phyloP scores from a whole-genome alignment of 1,140 invertebrate genomes.

The Hermetia illucens region DNA sequence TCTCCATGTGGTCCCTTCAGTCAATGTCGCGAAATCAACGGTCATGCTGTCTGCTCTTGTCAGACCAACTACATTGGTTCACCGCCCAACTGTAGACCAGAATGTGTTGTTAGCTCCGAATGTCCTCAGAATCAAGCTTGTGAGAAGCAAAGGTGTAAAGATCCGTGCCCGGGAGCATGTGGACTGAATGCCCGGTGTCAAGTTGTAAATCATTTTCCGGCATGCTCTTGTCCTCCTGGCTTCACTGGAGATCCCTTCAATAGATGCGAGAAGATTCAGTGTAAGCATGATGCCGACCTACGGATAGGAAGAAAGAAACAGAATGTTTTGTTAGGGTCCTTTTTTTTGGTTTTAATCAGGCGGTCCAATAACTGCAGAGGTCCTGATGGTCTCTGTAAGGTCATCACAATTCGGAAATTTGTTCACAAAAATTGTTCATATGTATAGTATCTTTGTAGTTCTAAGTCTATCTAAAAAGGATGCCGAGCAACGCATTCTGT shows the following conservation, averaged over 20 bases:
- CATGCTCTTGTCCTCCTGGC: slow-evolving; percentile 57
- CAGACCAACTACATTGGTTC: slow-evolving; percentile 56
- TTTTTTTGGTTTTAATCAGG: too few relatives aligned
- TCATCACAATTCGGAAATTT: too few relatives aligned
- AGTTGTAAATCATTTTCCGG: slow-evolving; percentile 71
- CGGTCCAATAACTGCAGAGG: too few relatives aligned
- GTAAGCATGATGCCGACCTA: slow-evolving; percentile 37
- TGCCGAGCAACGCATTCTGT: too few relatives aligned
- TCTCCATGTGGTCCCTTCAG: slow-evolving; percentile 74
- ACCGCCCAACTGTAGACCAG: slow-evolving; percentile 64
- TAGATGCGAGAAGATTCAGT: slow-evolving; percentile 43
- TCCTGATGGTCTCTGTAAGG: too few relatives aligned
- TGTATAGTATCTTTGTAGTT: too few relatives aligned
- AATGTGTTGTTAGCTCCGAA: slow-evolving; percentile 70
- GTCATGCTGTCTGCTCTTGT: slow-evolving; percentile 70
- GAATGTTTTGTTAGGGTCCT: too few relatives aligned
- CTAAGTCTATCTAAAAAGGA: too few relatives aligned
- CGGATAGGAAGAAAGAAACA: too few relatives aligned
- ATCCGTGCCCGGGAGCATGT: slow-evolving; percentile 69
- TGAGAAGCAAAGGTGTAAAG: slow-evolving; percentile 62
- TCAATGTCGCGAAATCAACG: slow-evolving; percentile 54
- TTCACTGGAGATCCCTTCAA: slow-evolving; percentile 68
- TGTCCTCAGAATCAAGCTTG: slow-evolving; percentile 72
- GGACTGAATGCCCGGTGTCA: slow-evolving; percentile 66
- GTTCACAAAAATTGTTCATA: too few relatives aligned